phyloP scores from a whole-genome alignment of 2,797 vertebrate species.

The Babyrousa celebensis region DNA sequence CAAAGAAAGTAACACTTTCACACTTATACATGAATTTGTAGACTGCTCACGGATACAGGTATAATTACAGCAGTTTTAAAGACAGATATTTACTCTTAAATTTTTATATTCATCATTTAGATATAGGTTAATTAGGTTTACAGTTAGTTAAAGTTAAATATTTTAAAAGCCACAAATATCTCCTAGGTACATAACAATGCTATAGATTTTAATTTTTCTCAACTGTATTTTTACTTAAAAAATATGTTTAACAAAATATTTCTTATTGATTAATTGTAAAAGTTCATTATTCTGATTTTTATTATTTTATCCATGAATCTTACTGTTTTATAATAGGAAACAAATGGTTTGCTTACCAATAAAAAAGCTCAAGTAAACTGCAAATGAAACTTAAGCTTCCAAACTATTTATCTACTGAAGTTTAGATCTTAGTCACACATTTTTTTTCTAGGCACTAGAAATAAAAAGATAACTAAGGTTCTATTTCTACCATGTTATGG shows the following conservation, averaged over 20 bases:
- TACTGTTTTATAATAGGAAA: slow-evolving; percentile 15
- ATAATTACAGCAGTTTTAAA: neutral
- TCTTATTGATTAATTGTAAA: neutral
- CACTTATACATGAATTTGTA: neutral
- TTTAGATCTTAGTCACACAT: neutral
- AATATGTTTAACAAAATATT: neutral
- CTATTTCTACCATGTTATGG: neutral
- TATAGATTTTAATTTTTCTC: neutral
- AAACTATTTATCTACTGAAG: neutral
- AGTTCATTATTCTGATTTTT: neutral
- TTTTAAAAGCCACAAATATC: neutral
- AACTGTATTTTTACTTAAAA: neutral
- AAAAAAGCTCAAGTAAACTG: neutral
- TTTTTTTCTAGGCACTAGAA: neutral
- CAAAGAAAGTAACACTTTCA: neutral
- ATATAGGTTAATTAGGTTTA: neutral
- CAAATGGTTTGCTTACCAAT: neutral
- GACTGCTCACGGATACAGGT: neutral
- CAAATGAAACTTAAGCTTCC: neutral
- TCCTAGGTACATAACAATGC: neutral
- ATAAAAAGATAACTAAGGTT: neutral
- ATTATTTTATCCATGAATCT: neutral
- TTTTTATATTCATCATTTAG: neutral
- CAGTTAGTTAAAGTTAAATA: neutral
- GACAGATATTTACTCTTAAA: neutral